These are phyloP conservation scores for Poeciliopsis turneri DNA, from an alignment of 2,797 vertebrate genomes.

Conservation along the genomic window DNA sequence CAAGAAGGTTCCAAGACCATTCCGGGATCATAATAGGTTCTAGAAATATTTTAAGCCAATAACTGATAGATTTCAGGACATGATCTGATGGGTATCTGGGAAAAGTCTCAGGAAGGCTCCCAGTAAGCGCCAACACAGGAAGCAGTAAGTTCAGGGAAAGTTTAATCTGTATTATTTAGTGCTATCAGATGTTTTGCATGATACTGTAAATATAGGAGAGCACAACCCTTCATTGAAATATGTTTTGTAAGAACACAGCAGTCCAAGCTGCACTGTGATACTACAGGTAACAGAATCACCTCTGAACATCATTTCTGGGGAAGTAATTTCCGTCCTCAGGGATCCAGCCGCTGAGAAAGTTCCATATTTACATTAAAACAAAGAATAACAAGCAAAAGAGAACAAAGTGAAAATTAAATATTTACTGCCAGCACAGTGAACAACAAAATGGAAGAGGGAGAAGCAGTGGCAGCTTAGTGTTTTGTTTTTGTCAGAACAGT, in stretches of 20 bases:
- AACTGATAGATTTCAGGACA: neutral
- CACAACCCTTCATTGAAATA: neutral
- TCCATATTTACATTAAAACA: slow-evolving; percentile 20
- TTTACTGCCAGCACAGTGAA: slow-evolving; percentile 50
- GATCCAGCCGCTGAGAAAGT: slow-evolving; percentile 61
- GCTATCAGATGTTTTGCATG: neutral
- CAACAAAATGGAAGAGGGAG: slow-evolving; percentile 9
- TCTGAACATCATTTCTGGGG: neutral
- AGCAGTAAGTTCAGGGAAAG: neutral
- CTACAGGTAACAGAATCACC: slow-evolving; percentile 5
- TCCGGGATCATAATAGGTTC: neutral
- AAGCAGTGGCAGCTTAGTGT: slow-evolving; percentile 22
- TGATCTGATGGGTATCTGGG: neutral
- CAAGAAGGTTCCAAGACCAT: neutral
- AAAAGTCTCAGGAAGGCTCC: neutral
- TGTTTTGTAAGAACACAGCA: neutral
- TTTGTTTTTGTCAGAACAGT: slow-evolving; percentile 24
- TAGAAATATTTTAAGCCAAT: neutral
- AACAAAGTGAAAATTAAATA: neutral
- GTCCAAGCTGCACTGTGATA: slow-evolving; percentile 2
- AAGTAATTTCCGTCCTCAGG: slow-evolving; percentile 26
- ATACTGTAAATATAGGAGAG: neutral
- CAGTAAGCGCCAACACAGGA: neutral
- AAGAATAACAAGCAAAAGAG: neutral
- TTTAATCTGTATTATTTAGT: neutral